phyloP scores from a whole-genome alignment of 2,113 vertebrate genomes.

The Telmatochromis sp. region DNA sequence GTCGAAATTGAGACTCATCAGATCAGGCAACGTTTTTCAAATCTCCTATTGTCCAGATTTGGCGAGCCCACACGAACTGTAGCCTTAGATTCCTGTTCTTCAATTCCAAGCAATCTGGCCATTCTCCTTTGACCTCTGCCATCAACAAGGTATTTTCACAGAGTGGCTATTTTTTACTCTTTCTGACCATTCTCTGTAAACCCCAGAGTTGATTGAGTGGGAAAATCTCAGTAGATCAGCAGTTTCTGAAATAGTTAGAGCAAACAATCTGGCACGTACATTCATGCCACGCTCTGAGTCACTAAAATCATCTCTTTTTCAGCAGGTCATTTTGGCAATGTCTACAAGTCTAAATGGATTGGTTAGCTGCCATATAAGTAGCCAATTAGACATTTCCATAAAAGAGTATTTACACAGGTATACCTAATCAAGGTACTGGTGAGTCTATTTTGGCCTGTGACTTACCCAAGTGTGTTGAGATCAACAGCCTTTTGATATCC shows the following conservation, averaged over 20 bases:
- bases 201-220: not conserved
- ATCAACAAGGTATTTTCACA: not conserved
- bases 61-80: not conserved
- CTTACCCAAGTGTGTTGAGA: not conserved
- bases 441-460: not conserved
- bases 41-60: not conserved
- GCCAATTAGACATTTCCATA: not conserved
- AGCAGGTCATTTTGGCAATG: not conserved
- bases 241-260: not conserved
- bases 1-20: not conserved
- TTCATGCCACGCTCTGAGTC: not conserved
- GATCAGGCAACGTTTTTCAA: not conserved
- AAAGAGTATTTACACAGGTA: not conserved
- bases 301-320: not conserved
- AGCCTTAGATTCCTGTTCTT: not conserved
- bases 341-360: not conserved
- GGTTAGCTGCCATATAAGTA: not conserved
- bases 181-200: not conserved
- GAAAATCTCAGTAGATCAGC: not conserved
- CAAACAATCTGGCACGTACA: not conserved
- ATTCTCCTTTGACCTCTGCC: not conserved
- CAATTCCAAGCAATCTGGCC: not conserved
- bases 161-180: not conserved
- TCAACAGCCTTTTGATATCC: not conserved
- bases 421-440: not conserved